Conservation (phyloP, 2,888 invertebrate species). For the Sesamia inferens region DNA sequence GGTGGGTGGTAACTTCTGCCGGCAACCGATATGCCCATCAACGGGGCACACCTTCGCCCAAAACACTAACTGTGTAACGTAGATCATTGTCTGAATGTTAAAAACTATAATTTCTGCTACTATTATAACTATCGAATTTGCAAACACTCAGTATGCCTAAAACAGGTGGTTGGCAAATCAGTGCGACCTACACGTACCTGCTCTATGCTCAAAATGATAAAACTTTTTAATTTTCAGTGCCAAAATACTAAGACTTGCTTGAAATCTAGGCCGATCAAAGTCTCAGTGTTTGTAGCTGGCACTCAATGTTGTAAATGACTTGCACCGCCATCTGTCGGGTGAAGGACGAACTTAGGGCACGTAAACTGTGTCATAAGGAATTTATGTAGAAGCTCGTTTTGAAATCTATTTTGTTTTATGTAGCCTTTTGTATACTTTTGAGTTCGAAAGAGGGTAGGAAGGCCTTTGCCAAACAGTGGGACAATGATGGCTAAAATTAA, state of each 20-base stretch:
- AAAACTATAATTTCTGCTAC: no score
- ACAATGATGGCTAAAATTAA: no score
- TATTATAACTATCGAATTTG: not conserved
- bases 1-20: no score
- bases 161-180: not conserved
- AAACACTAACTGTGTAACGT: no score
- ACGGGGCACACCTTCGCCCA: no score
- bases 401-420: not conserved
- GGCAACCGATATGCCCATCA: no score
- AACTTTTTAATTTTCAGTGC: not conserved
- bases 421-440: no score
- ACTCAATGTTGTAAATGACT: conserved; percentile 8
- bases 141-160: not conserved
- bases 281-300: not conserved
- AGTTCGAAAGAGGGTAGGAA: no score
- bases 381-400: not conserved
- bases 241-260: not conserved
- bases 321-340: conserved; percentile 38
- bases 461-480: no score
- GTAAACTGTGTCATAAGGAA: not conserved
- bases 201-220: not conserved
- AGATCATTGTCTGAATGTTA: no score
- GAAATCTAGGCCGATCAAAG: not conserved
- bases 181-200: no score
- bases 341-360: conserved; percentile 3